These are phyloP conservation scores for Poeciliopsis paucimaculata DNA, from an alignment of 2,797 vertebrate species.

Conservation along the genomic window DNA sequence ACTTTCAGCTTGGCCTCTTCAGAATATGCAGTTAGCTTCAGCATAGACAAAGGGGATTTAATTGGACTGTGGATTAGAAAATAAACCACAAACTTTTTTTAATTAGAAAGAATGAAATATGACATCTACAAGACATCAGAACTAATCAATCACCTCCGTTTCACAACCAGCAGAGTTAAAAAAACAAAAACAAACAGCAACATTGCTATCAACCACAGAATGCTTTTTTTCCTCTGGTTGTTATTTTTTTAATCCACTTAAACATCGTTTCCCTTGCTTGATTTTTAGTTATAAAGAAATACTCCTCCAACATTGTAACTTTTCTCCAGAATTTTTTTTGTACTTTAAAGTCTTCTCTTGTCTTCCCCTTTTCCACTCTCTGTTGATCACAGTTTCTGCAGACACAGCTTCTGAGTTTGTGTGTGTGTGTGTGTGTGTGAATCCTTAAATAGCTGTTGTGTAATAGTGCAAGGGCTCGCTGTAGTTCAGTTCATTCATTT, in stretches of 20 bases:
- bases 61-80: neutral
- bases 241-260: neutral
- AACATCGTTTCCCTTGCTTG: slow-evolving; percentile 5
- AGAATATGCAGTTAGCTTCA: neutral
- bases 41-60: neutral
- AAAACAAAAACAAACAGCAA: neutral
- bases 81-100: neutral
- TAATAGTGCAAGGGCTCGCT: slow-evolving; percentile 53
- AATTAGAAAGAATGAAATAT: neutral
- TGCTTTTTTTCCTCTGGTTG: neutral
- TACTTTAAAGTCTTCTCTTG: slow-evolving; percentile 7
- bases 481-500: slow-evolving; percentile 44
- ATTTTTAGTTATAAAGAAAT: slow-evolving; percentile 7
- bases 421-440: slow-evolving; percentile 15
- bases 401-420: slow-evolving; percentile 24
- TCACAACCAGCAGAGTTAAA: neutral
- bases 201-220: neutral
- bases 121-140: neutral
- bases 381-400: slow-evolving; percentile 32
- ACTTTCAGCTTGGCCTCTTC: neutral
- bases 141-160: neutral
- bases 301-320: slow-evolving; percentile 36
- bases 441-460: slow-evolving; percentile 65
- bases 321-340: neutral
- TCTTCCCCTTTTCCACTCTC: slow-evolving; percentile 7